Evolutionary conservation across 1,140 invertebrate genomes (phyloP).

Genomic region (Phortica variegata): DNA sequence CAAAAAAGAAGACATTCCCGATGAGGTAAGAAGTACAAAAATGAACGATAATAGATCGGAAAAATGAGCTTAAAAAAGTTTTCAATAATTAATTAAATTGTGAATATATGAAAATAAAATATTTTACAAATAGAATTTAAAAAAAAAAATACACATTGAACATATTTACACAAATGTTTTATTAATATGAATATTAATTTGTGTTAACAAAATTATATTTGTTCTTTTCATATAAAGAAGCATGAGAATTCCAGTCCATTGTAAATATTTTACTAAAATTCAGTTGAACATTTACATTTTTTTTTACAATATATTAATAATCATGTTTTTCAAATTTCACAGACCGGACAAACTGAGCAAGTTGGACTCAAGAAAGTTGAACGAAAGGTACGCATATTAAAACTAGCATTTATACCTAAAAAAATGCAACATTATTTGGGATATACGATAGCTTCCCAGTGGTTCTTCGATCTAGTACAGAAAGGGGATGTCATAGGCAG

Average conservation of each 20-base stretch:
- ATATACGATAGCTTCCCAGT: too few species aligned
- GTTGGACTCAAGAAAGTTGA: constrained; percentile 35
- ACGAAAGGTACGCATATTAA: constrained; percentile 30
- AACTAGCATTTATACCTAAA: neutral
- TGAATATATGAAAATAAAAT: too few species aligned
- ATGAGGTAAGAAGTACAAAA: neutral
- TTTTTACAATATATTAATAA: constrained; percentile 1
- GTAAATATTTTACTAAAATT: too few species aligned
- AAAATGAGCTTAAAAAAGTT: too few species aligned
- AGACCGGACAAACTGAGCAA: constrained; percentile 25
- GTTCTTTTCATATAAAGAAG: neutral
- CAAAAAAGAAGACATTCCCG: neutral
- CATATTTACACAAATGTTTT: too few species aligned
- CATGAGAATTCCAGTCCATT: neutral
- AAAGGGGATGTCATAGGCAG: too few species aligned
- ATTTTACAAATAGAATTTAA: too few species aligned
- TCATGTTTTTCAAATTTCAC: constrained; percentile 1
- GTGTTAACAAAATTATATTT: neutral
- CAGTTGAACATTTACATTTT: constrained; percentile 1
- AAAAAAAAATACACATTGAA: too few species aligned
- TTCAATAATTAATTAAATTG: too few species aligned
- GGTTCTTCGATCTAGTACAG: too few species aligned
- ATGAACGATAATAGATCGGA: too few species aligned
- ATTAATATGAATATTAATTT: neutral
- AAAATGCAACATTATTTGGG: neutral